Evolutionary conservation across 2,888 invertebrate genomes (phyloP).

Genomic region (Drosophila anceps): DNA sequence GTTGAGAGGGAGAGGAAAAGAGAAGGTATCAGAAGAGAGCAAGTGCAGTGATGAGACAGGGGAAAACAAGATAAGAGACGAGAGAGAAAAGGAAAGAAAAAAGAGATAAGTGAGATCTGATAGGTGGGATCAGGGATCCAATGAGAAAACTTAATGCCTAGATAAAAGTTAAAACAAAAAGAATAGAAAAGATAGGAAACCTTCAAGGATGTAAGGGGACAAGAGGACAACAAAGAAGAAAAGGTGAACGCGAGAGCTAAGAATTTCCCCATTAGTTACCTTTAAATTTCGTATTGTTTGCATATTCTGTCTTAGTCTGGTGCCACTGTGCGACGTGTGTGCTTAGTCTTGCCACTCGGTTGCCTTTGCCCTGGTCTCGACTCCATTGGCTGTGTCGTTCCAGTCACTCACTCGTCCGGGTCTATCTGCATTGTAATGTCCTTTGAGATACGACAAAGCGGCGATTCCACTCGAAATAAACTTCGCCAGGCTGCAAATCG

Average conservation of each 20-base stretch:
- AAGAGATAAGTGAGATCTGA: background rate
- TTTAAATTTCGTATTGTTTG: too few species aligned
- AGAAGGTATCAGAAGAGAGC: background rate
- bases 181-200: too few species aligned
- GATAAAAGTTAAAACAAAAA: too few species aligned
- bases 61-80: background rate
- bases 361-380: constrained; percentile 48
- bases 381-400: constrained; percentile 64
- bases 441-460: constrained; percentile 78
- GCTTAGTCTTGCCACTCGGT: constrained; percentile 8
- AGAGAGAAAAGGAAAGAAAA: background rate
- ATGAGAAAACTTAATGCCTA: too few species aligned
- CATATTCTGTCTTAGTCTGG: background rate
- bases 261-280: too few species aligned
- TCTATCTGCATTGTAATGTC: constrained; percentile 82
- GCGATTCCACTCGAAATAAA: constrained; percentile 80
- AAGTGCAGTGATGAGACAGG: background rate
- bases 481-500: constrained; percentile 54
- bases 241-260: too few species aligned
- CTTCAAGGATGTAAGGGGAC: too few species aligned
- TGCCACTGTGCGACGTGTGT: constrained; percentile 40
- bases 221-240: too few species aligned
- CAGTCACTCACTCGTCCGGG: constrained; percentile 70
- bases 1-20: background rate
- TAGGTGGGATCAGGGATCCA: too few species aligned